Percentiles rank a stretch among this genome's conserved stretches.
phyloP scores from a whole-genome alignment of 1,140 invertebrate genomes.

The Notospermus geniculatus region DNA sequence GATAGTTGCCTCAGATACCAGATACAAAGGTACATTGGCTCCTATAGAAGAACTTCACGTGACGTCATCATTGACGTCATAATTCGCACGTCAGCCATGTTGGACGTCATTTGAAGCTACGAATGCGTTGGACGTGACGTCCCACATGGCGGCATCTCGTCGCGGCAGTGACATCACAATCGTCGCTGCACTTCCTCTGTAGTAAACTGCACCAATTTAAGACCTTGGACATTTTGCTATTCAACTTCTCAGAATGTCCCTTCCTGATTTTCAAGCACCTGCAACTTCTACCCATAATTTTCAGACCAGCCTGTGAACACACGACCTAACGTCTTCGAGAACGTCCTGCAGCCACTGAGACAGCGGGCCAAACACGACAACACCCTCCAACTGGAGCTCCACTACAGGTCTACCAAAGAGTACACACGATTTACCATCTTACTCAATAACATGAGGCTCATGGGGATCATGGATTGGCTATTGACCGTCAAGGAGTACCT shows the following conservation, averaged over 20 bases:
- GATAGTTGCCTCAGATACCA: slow-evolving; percentile 81
- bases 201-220: too few relatives aligned
- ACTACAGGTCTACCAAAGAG: slow-evolving; percentile 58
- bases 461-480: slow-evolving; percentile 93
- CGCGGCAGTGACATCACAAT: too few relatives aligned
- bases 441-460: slow-evolving; percentile 92
- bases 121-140: too few relatives aligned
- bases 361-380: slow-evolving; percentile 18
- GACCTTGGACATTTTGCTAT: too few relatives aligned
- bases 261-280: not conserved
- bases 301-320: slow-evolving; percentile 67
- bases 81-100: too few relatives aligned
- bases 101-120: too few relatives aligned
- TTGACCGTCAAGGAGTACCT: slow-evolving; percentile 81
- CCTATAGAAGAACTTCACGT: too few relatives aligned
- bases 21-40: slow-evolving; percentile 60
- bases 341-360: slow-evolving; percentile 75
- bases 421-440: slow-evolving; percentile 83
- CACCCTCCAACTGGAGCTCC: slow-evolving; percentile 51
- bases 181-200: too few relatives aligned
- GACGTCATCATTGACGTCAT: too few relatives aligned
- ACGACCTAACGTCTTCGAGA: slow-evolving; percentile 81
- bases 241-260: not conserved
- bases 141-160: too few relatives aligned
- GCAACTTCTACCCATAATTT: slow-evolving; percentile 11